phyloP scores from a whole-genome alignment of 2,797 vertebrate genomes.

The Pyrocephalus nanus region DNA sequence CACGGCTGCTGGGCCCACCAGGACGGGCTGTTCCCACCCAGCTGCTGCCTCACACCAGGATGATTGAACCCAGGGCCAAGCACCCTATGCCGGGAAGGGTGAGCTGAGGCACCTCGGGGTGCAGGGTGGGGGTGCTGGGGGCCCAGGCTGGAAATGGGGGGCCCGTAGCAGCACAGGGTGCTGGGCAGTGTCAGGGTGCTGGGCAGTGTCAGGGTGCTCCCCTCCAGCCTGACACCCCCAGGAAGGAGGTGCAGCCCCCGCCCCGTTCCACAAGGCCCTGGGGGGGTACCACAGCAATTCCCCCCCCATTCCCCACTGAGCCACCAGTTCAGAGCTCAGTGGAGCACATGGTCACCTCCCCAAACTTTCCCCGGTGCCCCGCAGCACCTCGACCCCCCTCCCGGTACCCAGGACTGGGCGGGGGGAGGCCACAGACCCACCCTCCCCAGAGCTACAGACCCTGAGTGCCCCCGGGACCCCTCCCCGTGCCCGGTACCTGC shows the following conservation, averaged over 20 bases:
- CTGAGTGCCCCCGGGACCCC: too few species aligned
- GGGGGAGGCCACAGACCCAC: background rate
- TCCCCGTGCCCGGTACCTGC: background rate
- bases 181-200: background rate
- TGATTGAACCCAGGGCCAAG: background rate
- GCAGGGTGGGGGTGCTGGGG: background rate
- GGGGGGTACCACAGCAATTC: background rate
- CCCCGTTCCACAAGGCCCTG: fast-evolving
- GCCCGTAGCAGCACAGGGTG: background rate
- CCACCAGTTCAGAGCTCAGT: fast-evolving
- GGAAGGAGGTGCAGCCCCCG: too few species aligned
- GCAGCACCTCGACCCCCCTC: background rate
- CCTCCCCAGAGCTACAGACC: background rate
- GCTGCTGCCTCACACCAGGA: background rate
- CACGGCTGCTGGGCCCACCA: fast-evolving
- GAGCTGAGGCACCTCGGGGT: background rate
- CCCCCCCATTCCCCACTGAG: fast-evolving
- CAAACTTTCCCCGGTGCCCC: background rate
- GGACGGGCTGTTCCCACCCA: background rate
- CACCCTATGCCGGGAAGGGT: fast-evolving
- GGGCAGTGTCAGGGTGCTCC: background rate
- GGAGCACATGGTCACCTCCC: background rate
- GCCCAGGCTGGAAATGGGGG: background rate
- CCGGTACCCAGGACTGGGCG: too few species aligned
- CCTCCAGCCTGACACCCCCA: background rate